Evolutionary conservation across 1,140 invertebrate genomes (phyloP).

Genomic region (Saccostrea glomerata): DNA sequence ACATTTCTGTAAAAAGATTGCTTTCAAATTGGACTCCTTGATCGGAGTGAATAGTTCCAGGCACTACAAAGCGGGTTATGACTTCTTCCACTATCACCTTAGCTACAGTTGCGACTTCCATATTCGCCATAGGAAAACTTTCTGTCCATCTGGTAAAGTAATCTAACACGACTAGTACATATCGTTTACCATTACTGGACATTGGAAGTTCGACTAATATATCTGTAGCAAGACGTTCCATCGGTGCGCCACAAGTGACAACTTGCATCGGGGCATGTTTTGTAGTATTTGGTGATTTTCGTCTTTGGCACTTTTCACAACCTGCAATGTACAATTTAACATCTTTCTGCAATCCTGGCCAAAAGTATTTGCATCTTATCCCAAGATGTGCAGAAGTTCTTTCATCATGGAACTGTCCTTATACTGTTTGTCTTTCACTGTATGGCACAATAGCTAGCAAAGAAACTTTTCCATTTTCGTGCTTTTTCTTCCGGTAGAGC

Average conservation of each 20-base stretch:
- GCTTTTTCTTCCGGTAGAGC: background rate
- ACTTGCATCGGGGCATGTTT: slow-evolving; percentile 18
- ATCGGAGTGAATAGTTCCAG: slow-evolving; percentile 48
- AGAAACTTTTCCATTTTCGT: background rate
- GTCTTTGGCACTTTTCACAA: background rate
- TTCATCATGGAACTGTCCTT: background rate
- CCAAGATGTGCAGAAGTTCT: slow-evolving; percentile 29
- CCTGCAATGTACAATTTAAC: background rate
- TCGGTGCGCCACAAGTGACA: background rate
- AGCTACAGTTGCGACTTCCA: slow-evolving; percentile 31
- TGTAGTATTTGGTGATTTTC: background rate
- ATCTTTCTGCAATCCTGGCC: slow-evolving; percentile 32
- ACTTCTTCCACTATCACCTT: slow-evolving; percentile 63
- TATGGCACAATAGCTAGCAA: background rate
- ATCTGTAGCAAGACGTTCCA: slow-evolving; percentile 41
- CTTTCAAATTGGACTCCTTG: slow-evolving; percentile 50
- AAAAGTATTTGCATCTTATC: background rate
- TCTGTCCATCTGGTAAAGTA: slow-evolving; percentile 39
- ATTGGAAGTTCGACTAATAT: slow-evolving; percentile 1
- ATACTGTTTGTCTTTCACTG: background rate
- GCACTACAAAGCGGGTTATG: slow-evolving; percentile 48
- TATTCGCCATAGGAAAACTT: slow-evolving; percentile 35
- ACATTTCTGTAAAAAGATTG: slow-evolving; percentile 49
- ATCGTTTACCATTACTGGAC: slow-evolving; percentile 18
- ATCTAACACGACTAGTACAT: slow-evolving; percentile 39